Base-by-base conservation (phyloP, 1,140 invertebrate genomes). In the Tetramorium parvispinum region DNA sequence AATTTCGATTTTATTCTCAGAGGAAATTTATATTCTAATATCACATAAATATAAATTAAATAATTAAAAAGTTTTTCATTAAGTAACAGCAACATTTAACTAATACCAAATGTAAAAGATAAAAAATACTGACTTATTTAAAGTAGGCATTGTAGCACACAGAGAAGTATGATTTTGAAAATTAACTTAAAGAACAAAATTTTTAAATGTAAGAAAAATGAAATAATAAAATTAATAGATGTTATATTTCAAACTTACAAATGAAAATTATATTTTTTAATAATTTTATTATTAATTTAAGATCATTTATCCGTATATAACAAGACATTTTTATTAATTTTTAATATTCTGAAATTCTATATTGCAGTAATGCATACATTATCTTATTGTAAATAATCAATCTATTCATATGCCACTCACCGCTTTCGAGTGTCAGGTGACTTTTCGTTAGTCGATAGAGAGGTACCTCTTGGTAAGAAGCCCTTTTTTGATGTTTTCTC, bases 361-460 rank as follows among this genome's bases (percentile, higher is more conserved):
- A 32, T 13, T 51, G 11, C 18, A 76, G 3, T 57, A 24, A 43
- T n/a, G 13, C 11, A 76, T 40, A 3, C 0, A 24, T 43, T 24
- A 24, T 76, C 27, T 76, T 37, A 13, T 73, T 24, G 73, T n/a
- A 4, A n/a, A 32, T 16, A n/a, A 65, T 24, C 21, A n/a, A 65
- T 24, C 40, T 27, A 24, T n/a, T 70, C 46, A 21, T 49, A 24
- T 32, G 8, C 37, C 7, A 70, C 88, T 89, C 88, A 94, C 93
- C 92, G 92, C 65, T 93, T 93, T 3, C 91, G 91, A 21, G 77
- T 70, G 61, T 93, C 92, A 3, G 90, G 81, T 89, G 95, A 85
- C 92, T 91, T 91, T 89, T 95, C 68, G 70, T 92, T 70, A 3
- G 91, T 87, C 8, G 90, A 89, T 40, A 93, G 0, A 16, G 93